Base-by-base conservation (phyloP, 2,888 invertebrate genomes). In the Xanthorhoe spadicearia region DNA sequence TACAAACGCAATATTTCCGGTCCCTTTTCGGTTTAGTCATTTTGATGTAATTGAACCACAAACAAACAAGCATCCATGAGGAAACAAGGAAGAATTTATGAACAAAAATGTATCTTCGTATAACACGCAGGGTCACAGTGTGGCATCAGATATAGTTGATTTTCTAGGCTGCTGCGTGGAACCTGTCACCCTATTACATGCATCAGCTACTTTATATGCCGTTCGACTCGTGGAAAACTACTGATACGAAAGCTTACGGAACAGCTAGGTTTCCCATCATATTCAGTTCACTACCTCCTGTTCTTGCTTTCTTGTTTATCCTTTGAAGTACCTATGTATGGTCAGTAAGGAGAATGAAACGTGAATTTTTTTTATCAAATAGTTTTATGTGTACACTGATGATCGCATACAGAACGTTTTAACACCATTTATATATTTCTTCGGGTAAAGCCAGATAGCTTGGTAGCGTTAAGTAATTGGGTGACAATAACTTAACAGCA, bases 101-200 rank as follows among this genome's bases (percentile, higher is more conserved):
- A 52, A 28, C 6, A 23, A 23, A 51, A 51, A 51, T 23, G 51
- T 10, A 55, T 55, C 10, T 49, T 51, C 28, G 1, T 52, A 6
- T 52, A 57, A 52, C 32, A 57, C 43, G 46, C 52, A 32, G 17
- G 52, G n/a, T 18, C 53, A 48, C 52, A 57, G 51, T 19, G 57
- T 49, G 15, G 18, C 55, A 52, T 63, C 52, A 58, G 35, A 63
- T 57, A 52, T 57, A 58, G 32, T 15, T 57, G 18, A 63, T 63
- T 63, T 63, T 63, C 57, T 63, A 63, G 57, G 63, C 63, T 58
- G 48, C 32, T 63, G 63, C 57, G 52, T 58, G 32, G 52, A 46
- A 48, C 48, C 35, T 63, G 63, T 35, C 43, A 28, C 56, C 18
- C 63, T 43, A 63, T 63, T 58, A 63, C 63, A 64, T 59, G 64